Conservation (phyloP, 2,113 vertebrate species). For the Alectura lathami region DNA sequence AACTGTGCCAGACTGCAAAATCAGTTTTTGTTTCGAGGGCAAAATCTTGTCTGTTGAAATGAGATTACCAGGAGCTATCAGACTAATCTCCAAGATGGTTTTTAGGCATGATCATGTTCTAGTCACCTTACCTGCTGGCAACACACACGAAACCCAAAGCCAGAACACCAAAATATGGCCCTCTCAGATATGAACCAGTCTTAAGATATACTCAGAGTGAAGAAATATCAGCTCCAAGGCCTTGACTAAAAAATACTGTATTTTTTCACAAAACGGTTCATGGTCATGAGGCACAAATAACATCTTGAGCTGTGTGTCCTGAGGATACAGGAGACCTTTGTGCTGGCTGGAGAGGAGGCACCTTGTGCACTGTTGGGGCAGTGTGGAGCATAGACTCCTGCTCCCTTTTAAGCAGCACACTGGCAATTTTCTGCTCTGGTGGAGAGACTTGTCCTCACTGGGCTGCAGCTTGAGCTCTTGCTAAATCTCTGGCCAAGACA, state of each 20-base stretch:
- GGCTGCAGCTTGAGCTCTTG: not conserved
- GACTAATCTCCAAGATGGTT: not conserved
- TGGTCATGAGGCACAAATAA: too few species aligned
- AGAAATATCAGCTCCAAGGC: too few species aligned
- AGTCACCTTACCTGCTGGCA: not conserved
- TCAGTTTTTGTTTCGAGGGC: not conserved
- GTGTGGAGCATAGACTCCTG: not conserved
- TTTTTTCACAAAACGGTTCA: not conserved
- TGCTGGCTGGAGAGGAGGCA: not conserved
- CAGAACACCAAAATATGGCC: not conserved
- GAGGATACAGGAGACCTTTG: not conserved
- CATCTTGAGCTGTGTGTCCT: not conserved
- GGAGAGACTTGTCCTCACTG: not conserved
- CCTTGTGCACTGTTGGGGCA: too few species aligned
- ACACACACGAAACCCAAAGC: not conserved
- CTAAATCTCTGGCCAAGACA: not conserved
- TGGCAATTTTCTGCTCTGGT: too few species aligned
- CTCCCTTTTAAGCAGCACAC: too few species aligned
- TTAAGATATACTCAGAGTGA: not conserved
- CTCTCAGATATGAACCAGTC: not conserved
- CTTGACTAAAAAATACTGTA: too few species aligned
- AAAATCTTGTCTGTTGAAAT: not conserved
- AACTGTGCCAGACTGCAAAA: not conserved
- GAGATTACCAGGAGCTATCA: not conserved
- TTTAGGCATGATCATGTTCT: not conserved